Conservation (phyloP, 2,888 invertebrate species). For the Homarus gammarus region DNA sequence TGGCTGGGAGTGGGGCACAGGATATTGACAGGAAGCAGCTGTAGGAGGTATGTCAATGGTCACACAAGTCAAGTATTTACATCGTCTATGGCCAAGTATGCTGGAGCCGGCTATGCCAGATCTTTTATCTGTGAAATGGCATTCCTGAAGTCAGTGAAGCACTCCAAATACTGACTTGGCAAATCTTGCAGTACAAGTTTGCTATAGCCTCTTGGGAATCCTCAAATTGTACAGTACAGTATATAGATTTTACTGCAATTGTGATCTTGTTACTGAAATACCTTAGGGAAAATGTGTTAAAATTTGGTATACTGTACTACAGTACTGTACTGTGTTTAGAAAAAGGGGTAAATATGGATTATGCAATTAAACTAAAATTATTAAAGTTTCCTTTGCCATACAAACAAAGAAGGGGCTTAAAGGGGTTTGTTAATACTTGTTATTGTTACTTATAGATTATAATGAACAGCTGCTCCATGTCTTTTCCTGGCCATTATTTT, state of each 20-base stretch:
- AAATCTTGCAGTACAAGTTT: background rate
- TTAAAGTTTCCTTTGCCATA: background rate
- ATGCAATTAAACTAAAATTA: background rate
- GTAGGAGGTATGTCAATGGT: background rate
- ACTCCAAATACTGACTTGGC: background rate
- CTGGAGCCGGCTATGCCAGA: background rate
- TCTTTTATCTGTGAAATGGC: background rate
- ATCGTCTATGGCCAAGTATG: background rate
- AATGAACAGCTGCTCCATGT: constrained; percentile 38
- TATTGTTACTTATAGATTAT: background rate
- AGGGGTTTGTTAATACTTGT: background rate
- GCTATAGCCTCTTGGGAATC: background rate
- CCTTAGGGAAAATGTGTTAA: background rate
- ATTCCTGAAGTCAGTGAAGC: background rate
- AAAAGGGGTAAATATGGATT: background rate
- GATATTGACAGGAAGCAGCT: constrained; percentile 34
- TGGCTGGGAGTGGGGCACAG: background rate
- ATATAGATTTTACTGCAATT: background rate
- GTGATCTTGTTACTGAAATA: background rate
- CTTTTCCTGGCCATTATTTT: background rate
- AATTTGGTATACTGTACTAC: too few relatives aligned
- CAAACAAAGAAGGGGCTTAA: background rate
- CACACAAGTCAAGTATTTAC: background rate
- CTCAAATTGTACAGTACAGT: background rate
- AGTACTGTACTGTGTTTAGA: too few relatives aligned